Base-by-base conservation (phyloP, 2,797 vertebrate genomes). In the Gephyroberyx darwinii region DNA sequence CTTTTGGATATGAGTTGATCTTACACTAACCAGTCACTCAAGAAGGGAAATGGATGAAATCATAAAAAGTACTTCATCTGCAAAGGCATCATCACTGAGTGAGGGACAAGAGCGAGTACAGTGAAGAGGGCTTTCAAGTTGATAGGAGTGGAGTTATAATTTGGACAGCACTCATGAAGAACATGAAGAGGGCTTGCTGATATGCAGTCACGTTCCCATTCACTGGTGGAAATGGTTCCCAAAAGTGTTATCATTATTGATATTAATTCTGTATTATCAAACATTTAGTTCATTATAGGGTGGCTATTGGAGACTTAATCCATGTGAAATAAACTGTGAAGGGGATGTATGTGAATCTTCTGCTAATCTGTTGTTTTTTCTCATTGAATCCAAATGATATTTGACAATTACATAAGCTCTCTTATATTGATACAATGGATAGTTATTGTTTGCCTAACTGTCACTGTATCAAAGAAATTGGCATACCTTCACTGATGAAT, bases 101-200 rank as follows among this genome's bases (percentile, higher is more conserved):
- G 71, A 69, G 78, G 78, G 60, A 75, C 67, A 73, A 70, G 81
- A 81, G 81, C 83, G 81, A 74, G 71, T 83, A 82, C 39, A 74
- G 77, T 74, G 75, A 77, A 65, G 70, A 81, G 81, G 62, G 76
- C 75, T 63, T 74, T 90, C 80, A 84, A 86, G 83, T 80, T 77
- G 82, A 82, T 82, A 78, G 75, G 75, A 84, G 68, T 51, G 41
- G 71, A 74, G 73, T 87, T 85, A 78, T 82, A 81, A 86, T 82
- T 87, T 90, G 79, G 84, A 89, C 67, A 69, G 73, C 74, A 74
- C 83, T 90, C 66, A 77, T n/a, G n/a, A n/a, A n/a, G 69, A 88
- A 82, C 74, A 83, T 88, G 77, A 91, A 89, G 80, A 81, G 80
- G 70, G 39, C 54, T 60, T 39, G 45, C 76, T 85, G 84, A 90